A percentile compares a stretch with the other conserved stretches of the same genome.
Evolutionary conservation across 2,888 invertebrate species (phyloP).

Genomic region (Hyposoter didymator): DNA sequence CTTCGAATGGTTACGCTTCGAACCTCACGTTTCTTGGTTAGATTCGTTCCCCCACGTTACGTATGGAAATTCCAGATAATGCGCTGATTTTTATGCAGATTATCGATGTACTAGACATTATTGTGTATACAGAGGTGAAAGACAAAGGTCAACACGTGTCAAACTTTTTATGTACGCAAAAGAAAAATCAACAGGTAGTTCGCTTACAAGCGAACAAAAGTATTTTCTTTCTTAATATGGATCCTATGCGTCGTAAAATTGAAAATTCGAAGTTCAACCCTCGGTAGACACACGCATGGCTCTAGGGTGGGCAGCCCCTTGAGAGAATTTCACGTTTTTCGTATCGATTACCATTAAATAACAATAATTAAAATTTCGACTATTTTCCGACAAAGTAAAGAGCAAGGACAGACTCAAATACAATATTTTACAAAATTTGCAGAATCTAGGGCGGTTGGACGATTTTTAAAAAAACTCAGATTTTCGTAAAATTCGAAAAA

Average conservation of each 20-base stretch:
- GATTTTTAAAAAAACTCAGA: too few relatives aligned
- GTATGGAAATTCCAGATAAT: not conserved
- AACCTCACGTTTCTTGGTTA: not conserved
- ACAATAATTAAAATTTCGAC: too few relatives aligned
- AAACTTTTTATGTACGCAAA: not conserved
- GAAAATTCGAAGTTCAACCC: not conserved
- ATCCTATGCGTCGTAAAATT: not conserved
- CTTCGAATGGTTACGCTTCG: slow-evolving; percentile 3
- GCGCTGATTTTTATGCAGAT: not conserved
- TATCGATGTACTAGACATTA: not conserved
- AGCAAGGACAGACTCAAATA: too few relatives aligned
- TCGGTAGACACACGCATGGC: too few relatives aligned
- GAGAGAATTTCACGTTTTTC: too few relatives aligned
- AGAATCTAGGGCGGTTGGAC: too few relatives aligned
- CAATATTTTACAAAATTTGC: too few relatives aligned
- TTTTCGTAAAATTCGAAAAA: too few relatives aligned
- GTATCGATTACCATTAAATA: too few relatives aligned
- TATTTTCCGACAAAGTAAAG: too few relatives aligned
- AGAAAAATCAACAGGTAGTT: not conserved
- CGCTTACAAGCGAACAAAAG: not conserved
- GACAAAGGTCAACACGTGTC: not conserved
- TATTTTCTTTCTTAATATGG: not conserved
- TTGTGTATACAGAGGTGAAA: not conserved
- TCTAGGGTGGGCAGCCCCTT: too few relatives aligned
- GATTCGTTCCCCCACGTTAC: slow-evolving; percentile 13